Percentiles rank a stretch among this genome's conserved stretches.
Evolutionary conservation across 64 coral and sea anemone genomes (phyloP).

Genomic region (Catalaphyllia jardinei): DNA sequence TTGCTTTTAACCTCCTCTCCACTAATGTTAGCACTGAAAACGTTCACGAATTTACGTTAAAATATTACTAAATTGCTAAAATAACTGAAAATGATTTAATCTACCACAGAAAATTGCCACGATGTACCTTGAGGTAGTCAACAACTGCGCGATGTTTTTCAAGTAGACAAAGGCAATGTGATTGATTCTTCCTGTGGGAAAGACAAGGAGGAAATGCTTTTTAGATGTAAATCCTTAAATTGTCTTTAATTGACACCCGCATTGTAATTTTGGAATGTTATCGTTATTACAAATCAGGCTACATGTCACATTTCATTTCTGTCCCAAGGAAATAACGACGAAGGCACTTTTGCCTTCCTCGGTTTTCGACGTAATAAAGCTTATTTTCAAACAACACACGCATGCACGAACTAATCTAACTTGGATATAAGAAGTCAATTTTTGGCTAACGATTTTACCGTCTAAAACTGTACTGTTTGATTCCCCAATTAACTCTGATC

Average conservation of each 20-base stretch:
- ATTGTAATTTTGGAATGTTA: no score
- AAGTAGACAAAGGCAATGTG: conserved; percentile 63
- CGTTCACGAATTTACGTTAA: neutral
- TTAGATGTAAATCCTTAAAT: no score
- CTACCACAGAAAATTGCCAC: neutral
- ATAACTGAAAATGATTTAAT: neutral
- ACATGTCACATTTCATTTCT: no score
- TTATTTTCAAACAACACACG: no score
- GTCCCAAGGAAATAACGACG: no score
- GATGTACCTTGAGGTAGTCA: conserved; percentile 32
- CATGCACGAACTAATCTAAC: no score
- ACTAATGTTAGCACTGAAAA: neutral
- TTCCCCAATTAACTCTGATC: neutral
- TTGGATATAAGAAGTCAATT: no score
- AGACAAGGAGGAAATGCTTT: neutral
- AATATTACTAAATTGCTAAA: neutral
- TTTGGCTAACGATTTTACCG: neutral
- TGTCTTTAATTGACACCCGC: no score
- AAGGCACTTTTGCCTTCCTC: no score
- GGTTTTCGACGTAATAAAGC: no score
- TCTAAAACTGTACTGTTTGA: neutral
- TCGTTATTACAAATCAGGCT: no score
- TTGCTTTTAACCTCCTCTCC: neutral
- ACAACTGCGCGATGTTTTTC: conserved; percentile 60
- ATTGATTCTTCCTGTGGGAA: neutral